A percentile compares a stretch with the other conserved stretches of the same genome.
These are phyloP conservation scores for Agapornis roseicollis DNA, from an alignment of 2,113 vertebrate species.

Conservation along the genomic window DNA sequence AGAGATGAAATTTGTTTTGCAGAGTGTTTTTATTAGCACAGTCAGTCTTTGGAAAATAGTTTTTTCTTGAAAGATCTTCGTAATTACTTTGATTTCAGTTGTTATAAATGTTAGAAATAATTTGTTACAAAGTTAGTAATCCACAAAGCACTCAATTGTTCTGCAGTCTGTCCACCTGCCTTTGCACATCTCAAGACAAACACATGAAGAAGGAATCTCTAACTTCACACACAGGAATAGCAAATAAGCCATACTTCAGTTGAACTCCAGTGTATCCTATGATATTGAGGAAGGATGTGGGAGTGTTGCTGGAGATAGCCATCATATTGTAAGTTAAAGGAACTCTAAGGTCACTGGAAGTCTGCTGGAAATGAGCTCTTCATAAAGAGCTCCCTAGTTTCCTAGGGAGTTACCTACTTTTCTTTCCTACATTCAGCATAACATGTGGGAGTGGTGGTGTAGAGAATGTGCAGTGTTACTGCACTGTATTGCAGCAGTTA, in stretches of 20 bases:
- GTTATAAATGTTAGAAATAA: neutral
- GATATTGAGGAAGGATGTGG: neutral
- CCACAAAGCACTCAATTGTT: neutral
- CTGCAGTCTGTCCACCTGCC: neutral
- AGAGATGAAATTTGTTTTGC: conserved; percentile 17
- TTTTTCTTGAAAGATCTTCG: neutral
- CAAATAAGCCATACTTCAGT: neutral
- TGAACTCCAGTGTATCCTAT: neutral
- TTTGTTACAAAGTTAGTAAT: neutral
- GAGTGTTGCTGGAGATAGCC: neutral
- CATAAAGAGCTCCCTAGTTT: neutral
- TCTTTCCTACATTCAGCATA: neutral
- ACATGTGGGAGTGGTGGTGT: neutral
- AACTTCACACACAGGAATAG: neutral
- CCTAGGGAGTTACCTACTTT: neutral
- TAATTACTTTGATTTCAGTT: neutral
- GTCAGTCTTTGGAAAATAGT: neutral
- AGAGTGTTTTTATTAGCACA: neutral
- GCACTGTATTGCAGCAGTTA: neutral
- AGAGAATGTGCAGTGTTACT: neutral
- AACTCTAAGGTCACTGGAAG: neutral
- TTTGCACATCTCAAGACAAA: neutral
- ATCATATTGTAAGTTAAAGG: neutral
- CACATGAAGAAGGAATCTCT: neutral
- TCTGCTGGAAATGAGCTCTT: neutral